Percentiles rank a stretch among this genome's conserved stretches.
These are phyloP conservation scores for Lapara coniferarum DNA, from an alignment of 2,888 invertebrate species.

Conservation along the genomic window DNA sequence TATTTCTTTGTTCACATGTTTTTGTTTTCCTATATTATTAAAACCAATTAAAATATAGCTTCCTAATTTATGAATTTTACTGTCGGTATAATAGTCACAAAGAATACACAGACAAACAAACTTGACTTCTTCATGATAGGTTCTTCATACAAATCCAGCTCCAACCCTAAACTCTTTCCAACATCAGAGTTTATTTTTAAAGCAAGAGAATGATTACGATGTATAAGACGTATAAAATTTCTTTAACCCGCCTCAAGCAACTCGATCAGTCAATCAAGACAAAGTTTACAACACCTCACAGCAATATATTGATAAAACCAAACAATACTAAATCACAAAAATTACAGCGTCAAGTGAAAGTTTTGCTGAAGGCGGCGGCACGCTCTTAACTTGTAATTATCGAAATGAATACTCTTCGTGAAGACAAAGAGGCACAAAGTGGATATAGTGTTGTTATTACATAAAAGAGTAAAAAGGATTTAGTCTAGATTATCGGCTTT, in stretches of 20 bases:
- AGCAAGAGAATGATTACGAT: too few relatives aligned
- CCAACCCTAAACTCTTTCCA: background rate
- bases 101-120: too few relatives aligned
- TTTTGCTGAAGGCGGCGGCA: slow-evolving; percentile 6
- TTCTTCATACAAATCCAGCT: too few relatives aligned
- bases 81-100: background rate
- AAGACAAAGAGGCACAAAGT: background rate
- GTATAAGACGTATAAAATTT: too few relatives aligned
- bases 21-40: too few relatives aligned
- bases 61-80: background rate
- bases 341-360: slow-evolving; percentile 20
- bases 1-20: too few relatives aligned
- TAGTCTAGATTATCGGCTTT: too few relatives aligned
- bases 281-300: slow-evolving; percentile 11
- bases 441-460: background rate
- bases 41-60: too few relatives aligned
- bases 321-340: slow-evolving; percentile 22
- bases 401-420: slow-evolving; percentile 1
- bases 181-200: too few relatives aligned
- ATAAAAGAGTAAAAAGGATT: background rate
- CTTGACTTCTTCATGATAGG: too few relatives aligned
- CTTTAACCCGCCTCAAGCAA: background rate
- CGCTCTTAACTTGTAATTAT: slow-evolving; percentile 11
- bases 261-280: background rate
- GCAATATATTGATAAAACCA: slow-evolving; percentile 17